Evolutionary conservation across 2,888 invertebrate genomes (phyloP), one percentile per base, ranked within the genome.

Genomic region (Patella pellucida): DNA sequence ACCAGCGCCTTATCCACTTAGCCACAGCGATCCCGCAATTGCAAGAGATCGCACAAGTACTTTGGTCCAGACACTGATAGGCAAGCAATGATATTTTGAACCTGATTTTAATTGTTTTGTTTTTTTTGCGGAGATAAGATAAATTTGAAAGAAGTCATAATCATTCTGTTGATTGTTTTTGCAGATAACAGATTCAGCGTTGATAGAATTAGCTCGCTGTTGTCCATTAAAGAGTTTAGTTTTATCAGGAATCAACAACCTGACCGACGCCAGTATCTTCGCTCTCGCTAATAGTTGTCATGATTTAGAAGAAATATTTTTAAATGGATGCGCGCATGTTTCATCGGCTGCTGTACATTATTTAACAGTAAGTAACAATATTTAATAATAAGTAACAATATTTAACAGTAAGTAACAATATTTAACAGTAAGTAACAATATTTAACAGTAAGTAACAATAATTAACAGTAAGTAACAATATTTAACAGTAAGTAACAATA

Each of bases 181-280:
- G 11, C 79, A 90, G 90, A 83, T 90, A 52, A 89, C 89, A 69
- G 89, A 90, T 77, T 72, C 67, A 27, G 88, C 87, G 19, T 80
- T 90, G 9, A 86, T 87, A 78, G 82, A 81, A 56, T 68, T 90
- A 52, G 87, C 85, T 27, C 77, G 83, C n/a, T 78, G 81, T 68
- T 88, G 87, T 78, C 82, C 87, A 19, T 81, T 90, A 15, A 73
- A 69, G n/a, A 76, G 73, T 41, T 72, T 88, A 54, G 83, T 86
- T 9, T 73, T 90, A 54, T 87, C 90, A 1, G 90, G 90, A n/a
- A 81, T 88, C 31, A 79, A 84, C 75, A 83, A 83, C 72, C 76
- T 89, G 11, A 90, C 90, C 19, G 89, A 90, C 79, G 85, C 84
- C 69, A 85, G 86, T 73, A 85, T 90, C 69, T 87, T 89, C 76